These are phyloP conservation scores for Mythimna pallens DNA, from an alignment of 2,888 invertebrate genomes.

Conservation along the genomic window DNA sequence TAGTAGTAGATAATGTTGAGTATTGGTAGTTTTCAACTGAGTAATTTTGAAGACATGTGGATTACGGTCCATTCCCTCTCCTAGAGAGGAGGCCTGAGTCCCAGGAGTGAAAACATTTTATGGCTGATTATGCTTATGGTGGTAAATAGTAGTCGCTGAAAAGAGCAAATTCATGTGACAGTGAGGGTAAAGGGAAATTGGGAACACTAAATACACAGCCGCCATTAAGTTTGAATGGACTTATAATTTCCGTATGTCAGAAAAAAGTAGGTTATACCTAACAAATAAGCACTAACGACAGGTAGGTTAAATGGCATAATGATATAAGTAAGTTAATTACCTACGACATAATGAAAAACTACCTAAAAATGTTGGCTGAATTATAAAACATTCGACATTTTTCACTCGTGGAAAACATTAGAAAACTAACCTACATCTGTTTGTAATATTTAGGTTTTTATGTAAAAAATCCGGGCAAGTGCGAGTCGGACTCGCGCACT, in stretches of 20 bases:
- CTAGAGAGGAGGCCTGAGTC: too few species aligned
- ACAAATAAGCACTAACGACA: background rate
- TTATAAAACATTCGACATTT: background rate
- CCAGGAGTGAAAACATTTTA: too few species aligned
- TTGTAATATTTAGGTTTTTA: too few species aligned
- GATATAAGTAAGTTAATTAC: too few species aligned
- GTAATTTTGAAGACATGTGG: background rate
- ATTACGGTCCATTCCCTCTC: too few species aligned
- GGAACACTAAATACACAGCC: background rate
- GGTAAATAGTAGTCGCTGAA: background rate
- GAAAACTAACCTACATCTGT: background rate
- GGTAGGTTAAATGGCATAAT: too few species aligned
- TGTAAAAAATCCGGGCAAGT: too few species aligned
- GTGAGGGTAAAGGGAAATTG: too few species aligned
- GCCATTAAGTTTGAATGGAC: background rate
- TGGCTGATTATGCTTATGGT: too few species aligned
- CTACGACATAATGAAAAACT: too few species aligned
- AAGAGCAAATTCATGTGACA: background rate
- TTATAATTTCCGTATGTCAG: background rate
- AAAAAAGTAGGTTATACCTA: background rate
- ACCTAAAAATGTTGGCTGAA: too few species aligned
- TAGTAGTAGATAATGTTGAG: background rate
- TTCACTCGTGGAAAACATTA: background rate
- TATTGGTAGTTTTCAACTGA: background rate
- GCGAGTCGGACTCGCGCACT: too few species aligned